phyloP scores from a whole-genome alignment of 2,888 invertebrate genomes.

The Hirudinaria manillensis region DNA sequence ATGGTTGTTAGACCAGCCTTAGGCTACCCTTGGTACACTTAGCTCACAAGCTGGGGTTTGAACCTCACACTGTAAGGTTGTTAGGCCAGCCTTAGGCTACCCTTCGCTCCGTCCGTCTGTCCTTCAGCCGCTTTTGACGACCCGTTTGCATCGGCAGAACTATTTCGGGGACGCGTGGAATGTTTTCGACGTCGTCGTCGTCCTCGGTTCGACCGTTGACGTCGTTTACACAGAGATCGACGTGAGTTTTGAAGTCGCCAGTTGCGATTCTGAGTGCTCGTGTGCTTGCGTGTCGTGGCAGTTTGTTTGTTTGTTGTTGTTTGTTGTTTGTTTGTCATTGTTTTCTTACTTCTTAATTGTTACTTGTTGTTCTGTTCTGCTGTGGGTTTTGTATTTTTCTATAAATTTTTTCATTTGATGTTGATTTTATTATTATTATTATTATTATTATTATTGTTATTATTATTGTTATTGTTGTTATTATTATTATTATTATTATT shows the following conservation, averaged over 20 bases:
- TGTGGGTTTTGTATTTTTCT: not conserved
- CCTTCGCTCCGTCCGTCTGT: no score
- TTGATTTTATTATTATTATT: not conserved
- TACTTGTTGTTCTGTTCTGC: no score
- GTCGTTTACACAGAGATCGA: conserved; percentile 86
- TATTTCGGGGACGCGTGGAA: conserved; percentile 56
- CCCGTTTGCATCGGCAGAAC: conserved; percentile 45
- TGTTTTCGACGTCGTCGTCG: conserved; percentile 55
- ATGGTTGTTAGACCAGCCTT: no score
- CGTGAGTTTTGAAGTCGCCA: conserved; percentile 61
- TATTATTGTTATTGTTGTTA: no score
- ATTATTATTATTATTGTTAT: no score
- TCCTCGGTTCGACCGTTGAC: conserved; percentile 55
- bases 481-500: no score
- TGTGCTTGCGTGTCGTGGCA: not conserved
- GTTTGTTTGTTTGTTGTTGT: not conserved
- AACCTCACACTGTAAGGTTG: no score
- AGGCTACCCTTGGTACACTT: no score
- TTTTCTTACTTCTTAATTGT: not conserved
- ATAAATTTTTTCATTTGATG: not conserved
- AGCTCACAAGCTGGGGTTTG: no score
- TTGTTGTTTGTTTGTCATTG: not conserved
- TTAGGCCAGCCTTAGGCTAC: no score
- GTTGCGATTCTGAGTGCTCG: not conserved
- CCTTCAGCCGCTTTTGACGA: conserved; percentile 3